phyloP scores from a whole-genome alignment of 2,113 vertebrate genomes.

The Eptatretus burgeri region DNA sequence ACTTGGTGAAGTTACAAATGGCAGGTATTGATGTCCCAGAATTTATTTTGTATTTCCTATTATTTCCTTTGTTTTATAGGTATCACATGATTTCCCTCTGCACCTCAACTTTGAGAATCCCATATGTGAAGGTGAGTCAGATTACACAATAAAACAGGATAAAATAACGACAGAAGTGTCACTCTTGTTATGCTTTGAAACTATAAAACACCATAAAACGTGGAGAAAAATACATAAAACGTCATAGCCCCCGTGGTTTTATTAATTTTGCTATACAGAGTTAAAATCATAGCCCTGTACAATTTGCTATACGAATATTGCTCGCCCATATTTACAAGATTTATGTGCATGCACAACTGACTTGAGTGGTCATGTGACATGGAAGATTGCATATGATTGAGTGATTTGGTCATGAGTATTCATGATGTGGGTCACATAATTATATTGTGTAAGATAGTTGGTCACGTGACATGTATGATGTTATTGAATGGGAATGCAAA shows the following conservation, averaged over 20 bases:
- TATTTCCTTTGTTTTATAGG: conserved; percentile 17
- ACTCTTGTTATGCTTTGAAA: not conserved
- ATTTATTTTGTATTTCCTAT: not conserved
- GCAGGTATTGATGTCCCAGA: not conserved
- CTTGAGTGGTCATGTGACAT: too few relatives aligned
- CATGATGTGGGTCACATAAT: too few relatives aligned
- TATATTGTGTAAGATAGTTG: too few relatives aligned
- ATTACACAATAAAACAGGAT: not conserved
- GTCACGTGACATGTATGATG: too few relatives aligned
- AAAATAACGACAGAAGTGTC: not conserved
- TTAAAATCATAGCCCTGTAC: not conserved
- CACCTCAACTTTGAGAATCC: conserved; percentile 70
- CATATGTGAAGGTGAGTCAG: conserved; percentile 50
- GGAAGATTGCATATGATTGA: too few relatives aligned
- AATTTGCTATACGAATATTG: not conserved
- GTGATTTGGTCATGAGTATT: too few relatives aligned
- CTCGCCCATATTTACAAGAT: too few relatives aligned
- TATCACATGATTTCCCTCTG: conserved; percentile 83
- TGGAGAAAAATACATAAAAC: too few relatives aligned
- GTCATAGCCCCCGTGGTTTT: too few relatives aligned
- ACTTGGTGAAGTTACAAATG: not conserved
- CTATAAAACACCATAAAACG: not conserved
- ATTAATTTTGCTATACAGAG: not conserved
- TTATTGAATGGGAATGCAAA: too few relatives aligned
- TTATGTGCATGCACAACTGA: too few relatives aligned